These are phyloP conservation scores for Zaprionus capensis DNA, from an alignment of 1,140 invertebrate genomes.

Conservation along the genomic window DNA sequence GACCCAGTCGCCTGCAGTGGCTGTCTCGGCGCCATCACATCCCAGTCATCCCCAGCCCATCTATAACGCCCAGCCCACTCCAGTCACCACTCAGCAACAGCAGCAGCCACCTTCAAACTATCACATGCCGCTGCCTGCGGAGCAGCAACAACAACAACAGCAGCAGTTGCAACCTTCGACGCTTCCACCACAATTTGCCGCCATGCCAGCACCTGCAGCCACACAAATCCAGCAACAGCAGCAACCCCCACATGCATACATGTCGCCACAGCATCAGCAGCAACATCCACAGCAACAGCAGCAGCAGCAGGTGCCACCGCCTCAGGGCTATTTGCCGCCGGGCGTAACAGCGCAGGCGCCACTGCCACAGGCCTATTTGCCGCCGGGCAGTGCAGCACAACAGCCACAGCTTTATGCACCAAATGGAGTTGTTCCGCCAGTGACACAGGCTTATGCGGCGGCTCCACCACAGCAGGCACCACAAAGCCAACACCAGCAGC, in stretches of 20 bases:
- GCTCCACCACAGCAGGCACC: constrained; percentile 34
- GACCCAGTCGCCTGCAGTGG: constrained; percentile 27
- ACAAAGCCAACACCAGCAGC: constrained; percentile 36
- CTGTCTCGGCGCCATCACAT: constrained; percentile 25
- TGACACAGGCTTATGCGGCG: constrained; percentile 59
- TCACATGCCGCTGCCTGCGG: constrained; percentile 36
- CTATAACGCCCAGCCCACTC: constrained; percentile 52
- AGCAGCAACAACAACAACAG: constrained; percentile 41
- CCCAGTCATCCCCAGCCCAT: constrained; percentile 52
- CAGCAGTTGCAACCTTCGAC: constrained; percentile 49
- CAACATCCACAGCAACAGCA: constrained; percentile 33
- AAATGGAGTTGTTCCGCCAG: constrained; percentile 56
- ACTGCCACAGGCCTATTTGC: constrained; percentile 32
- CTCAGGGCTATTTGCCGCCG: constrained; percentile 29
- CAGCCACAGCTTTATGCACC: constrained; percentile 56
- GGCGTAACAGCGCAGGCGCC: constrained; percentile 21
- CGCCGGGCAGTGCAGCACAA: constrained; percentile 21
- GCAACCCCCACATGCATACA: constrained; percentile 49
- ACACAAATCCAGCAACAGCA: constrained; percentile 70
- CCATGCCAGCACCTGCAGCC: constrained; percentile 47
- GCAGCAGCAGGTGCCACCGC: constrained; percentile 39
- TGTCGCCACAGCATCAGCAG: constrained; percentile 72
- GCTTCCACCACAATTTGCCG: constrained; percentile 54
- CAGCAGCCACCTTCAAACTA: constrained; percentile 39
- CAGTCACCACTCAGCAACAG: constrained; percentile 46